A percentile compares a stretch with the other conserved stretches of the same genome.
These are phyloP conservation scores for Sebastes miniatus DNA, from an alignment of 2,797 vertebrate genomes.

Conservation along the genomic window DNA sequence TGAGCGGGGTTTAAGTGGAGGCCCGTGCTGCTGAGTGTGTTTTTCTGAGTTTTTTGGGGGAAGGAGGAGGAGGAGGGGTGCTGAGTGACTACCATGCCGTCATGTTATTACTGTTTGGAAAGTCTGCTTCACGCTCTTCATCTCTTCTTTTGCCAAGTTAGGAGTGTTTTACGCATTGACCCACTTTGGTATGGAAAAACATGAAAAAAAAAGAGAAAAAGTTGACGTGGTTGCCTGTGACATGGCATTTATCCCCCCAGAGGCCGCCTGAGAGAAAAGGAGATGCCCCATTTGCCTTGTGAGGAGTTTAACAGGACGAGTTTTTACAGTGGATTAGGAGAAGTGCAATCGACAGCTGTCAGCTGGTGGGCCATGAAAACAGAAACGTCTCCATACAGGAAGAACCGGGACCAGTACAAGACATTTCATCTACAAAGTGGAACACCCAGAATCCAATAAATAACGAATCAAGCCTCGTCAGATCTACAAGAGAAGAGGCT, in stretches of 20 bases:
- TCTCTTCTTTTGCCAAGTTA: slow-evolving; percentile 72
- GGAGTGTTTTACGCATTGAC: slow-evolving; percentile 84
- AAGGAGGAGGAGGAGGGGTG: background rate
- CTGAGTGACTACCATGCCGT: slow-evolving; percentile 61
- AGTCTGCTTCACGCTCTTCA: slow-evolving; percentile 72
- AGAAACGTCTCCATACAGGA: background rate
- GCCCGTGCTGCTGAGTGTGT: slow-evolving; percentile 50
- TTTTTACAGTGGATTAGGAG: slow-evolving; percentile 16
- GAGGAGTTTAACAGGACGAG: slow-evolving; percentile 49
- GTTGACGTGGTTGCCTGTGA: slow-evolving; percentile 66
- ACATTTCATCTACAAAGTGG: background rate
- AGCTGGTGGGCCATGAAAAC: background rate
- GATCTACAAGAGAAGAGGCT: background rate
- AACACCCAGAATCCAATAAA: background rate
- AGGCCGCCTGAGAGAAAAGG: slow-evolving; percentile 25
- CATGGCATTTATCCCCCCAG: slow-evolving; percentile 62
- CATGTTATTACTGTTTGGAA: slow-evolving; percentile 77
- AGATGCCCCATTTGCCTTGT: slow-evolving; percentile 42
- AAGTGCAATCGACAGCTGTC: slow-evolving; percentile 9
- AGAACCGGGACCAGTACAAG: background rate
- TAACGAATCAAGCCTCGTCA: background rate
- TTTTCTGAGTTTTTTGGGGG: slow-evolving; percentile 5
- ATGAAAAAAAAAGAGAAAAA: slow-evolving; percentile 34
- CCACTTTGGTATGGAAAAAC: slow-evolving; percentile 81
- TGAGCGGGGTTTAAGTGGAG: slow-evolving; percentile 39